phyloP scores from a whole-genome alignment of 2,888 invertebrate species.

The Drosophila histrio region DNA sequence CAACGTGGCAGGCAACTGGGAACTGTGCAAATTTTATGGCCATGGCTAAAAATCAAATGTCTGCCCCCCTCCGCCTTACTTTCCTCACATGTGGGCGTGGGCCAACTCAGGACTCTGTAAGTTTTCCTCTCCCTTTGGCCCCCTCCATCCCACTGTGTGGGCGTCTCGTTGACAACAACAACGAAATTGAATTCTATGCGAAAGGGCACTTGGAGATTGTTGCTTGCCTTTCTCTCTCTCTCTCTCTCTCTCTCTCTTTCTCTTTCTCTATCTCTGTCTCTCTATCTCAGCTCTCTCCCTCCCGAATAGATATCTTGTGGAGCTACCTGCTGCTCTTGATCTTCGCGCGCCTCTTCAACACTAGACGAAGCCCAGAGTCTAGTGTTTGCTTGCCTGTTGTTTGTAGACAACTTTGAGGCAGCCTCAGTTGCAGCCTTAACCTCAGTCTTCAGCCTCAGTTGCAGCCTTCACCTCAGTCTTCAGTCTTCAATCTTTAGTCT shows the following conservation, averaged over 20 bases:
- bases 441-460: conserved; percentile 7
- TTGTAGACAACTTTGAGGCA: conserved; percentile 61
- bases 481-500: not conserved
- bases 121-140: not conserved
- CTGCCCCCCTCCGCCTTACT: not conserved
- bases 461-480: conserved; percentile 11
- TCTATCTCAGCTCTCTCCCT: conserved; percentile 3
- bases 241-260: not conserved
- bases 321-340: conserved; percentile 49
- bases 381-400: conserved; percentile 76
- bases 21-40: conserved; percentile 54
- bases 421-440: conserved; percentile 12
- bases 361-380: conserved; percentile 29
- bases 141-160: conserved; percentile 29
- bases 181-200: conserved; percentile 56
- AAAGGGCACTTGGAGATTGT: conserved; percentile 53
- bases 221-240: conserved; percentile 8
- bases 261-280: not conserved
- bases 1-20: conserved; percentile 23
- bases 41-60: conserved; percentile 63
- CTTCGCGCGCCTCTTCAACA: conserved; percentile 46
- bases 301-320: not conserved
- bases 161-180: conserved; percentile 60
- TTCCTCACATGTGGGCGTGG: conserved; percentile 42
- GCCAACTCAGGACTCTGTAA: conserved; percentile 9